A percentile compares a stretch with the other conserved stretches of the same genome.
Conservation (phyloP, 2,888 invertebrate species). For the Epinotia demarniana region DNA sequence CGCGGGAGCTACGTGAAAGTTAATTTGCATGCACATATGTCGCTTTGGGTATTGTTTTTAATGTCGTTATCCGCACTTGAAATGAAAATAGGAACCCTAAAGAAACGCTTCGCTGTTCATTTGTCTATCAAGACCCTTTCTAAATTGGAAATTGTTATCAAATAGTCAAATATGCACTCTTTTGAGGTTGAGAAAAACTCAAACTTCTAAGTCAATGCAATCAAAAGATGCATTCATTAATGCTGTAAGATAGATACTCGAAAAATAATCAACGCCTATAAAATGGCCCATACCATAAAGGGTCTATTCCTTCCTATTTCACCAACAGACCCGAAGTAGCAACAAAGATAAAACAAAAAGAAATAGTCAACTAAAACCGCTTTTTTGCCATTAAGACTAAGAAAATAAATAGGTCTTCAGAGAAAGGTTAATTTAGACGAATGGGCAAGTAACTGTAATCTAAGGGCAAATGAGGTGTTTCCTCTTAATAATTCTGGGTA, state of each 20-base stretch:
- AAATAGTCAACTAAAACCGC: background rate
- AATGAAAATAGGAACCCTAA: too few relatives aligned
- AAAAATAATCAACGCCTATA: too few relatives aligned
- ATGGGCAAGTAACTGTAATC: conserved; percentile 35
- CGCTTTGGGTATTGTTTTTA: conserved; percentile 5
- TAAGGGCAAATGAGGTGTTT: conserved; percentile 30
- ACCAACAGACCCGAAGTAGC: background rate
- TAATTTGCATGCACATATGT: conserved; percentile 26
- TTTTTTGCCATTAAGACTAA: conserved; percentile 20
- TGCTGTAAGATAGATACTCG: too few relatives aligned
- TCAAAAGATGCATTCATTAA: too few relatives aligned
- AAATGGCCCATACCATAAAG: too few relatives aligned
- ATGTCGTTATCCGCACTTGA: background rate
- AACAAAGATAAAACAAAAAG: conserved; percentile 11
- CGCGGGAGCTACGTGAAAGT: conserved; percentile 18
- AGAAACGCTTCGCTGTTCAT: too few relatives aligned
- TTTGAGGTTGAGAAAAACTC: too few relatives aligned
- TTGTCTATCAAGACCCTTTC: too few relatives aligned
- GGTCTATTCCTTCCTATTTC: background rate
- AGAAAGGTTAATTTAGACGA: conserved; percentile 39
- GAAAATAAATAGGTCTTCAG: conserved; percentile 37
- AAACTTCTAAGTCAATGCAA: too few relatives aligned
- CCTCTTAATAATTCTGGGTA: conserved; percentile 11
- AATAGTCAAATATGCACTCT: too few relatives aligned
- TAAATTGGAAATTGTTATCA: too few relatives aligned